Evolutionary conservation across 64 coral and sea anemone species (phyloP).

Genomic region (Orbicella faveolata): DNA sequence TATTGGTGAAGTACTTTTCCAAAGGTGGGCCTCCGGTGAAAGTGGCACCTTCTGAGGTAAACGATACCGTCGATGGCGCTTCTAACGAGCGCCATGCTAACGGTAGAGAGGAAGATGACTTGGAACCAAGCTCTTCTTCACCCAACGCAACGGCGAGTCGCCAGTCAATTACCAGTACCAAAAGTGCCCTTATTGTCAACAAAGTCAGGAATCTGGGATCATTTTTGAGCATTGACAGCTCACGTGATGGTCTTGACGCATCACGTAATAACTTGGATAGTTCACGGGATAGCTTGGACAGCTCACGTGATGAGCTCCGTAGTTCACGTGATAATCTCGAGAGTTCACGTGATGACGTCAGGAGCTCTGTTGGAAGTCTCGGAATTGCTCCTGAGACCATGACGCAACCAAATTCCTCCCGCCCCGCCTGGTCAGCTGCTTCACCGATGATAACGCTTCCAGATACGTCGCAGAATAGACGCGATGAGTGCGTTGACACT

Average conservation of each 20-base stretch:
- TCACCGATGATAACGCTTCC: background rate
- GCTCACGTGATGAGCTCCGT: background rate
- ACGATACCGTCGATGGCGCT: background rate
- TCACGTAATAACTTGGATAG: constrained; percentile 5
- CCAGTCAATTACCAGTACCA: constrained; percentile 13
- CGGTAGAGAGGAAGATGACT: background rate
- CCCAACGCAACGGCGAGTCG: background rate
- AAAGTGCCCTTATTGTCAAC: constrained; percentile 1
- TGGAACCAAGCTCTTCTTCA: background rate
- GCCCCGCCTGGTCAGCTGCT: background rate
- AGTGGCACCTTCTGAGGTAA: constrained; percentile 15
- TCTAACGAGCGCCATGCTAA: background rate
- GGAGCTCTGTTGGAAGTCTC: background rate
- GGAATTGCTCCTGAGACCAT: background rate
- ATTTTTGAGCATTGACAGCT: background rate
- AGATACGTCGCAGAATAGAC: background rate
- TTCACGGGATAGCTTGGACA: background rate
- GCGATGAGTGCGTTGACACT: background rate
- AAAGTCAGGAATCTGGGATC: constrained; percentile 2
- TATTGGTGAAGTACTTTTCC: constrained; percentile 76
- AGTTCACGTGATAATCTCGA: constrained; percentile 15
- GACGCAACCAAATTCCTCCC: background rate
- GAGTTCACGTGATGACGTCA: constrained; percentile 5
- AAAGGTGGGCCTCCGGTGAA: constrained; percentile 33
- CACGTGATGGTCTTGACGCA: background rate